Conservation (phyloP, 1,140 invertebrate species). For the Drosophila asahinai region DNA sequence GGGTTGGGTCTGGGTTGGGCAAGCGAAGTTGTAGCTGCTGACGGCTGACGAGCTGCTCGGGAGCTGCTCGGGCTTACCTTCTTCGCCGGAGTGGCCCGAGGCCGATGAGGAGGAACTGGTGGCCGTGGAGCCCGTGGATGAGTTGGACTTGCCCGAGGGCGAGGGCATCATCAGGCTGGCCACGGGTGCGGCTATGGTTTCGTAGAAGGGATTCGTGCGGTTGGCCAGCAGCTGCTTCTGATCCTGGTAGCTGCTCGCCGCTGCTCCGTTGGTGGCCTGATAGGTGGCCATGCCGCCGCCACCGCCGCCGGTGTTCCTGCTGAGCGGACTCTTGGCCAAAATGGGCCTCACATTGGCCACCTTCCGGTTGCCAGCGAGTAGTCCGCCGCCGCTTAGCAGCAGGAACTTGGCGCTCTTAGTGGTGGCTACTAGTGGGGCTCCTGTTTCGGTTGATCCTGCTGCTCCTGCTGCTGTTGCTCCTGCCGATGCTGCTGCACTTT, state of each 20-base stretch:
- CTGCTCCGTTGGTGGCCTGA: conserved; percentile 27
- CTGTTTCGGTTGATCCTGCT: conserved; percentile 9
- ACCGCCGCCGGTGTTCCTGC: conserved; percentile 37
- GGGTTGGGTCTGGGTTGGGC: conserved; percentile 2
- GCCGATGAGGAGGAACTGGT: conserved; percentile 75
- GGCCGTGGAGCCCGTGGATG: conserved; percentile 79
- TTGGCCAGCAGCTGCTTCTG: conserved; percentile 78
- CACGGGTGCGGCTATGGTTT: conserved; percentile 51
- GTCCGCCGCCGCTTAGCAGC: conserved; percentile 57
- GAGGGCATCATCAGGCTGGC: conserved; percentile 73
- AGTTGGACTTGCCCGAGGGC: conserved; percentile 80
- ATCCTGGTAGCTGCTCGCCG: conserved; percentile 58
- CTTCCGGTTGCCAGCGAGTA: conserved; percentile 67
- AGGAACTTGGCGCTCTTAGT: conserved; percentile 73
- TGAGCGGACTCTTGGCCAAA: conserved; percentile 63
- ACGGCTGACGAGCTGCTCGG: conserved; percentile 2
- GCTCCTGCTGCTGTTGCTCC: conserved; percentile 26
- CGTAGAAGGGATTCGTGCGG: conserved; percentile 80
- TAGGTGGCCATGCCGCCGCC: conserved; percentile 45
- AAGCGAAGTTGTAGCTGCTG: conserved; percentile 37
- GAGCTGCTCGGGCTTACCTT: conserved; percentile 73
- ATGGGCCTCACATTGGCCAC: conserved; percentile 84
- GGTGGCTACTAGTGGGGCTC: conserved; percentile 2
- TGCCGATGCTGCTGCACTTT: conserved; percentile 67
- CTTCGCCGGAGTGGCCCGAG: conserved; percentile 70